Conservation (phyloP, 2,888 invertebrate genomes). For the Chironomus riparius region DNA sequence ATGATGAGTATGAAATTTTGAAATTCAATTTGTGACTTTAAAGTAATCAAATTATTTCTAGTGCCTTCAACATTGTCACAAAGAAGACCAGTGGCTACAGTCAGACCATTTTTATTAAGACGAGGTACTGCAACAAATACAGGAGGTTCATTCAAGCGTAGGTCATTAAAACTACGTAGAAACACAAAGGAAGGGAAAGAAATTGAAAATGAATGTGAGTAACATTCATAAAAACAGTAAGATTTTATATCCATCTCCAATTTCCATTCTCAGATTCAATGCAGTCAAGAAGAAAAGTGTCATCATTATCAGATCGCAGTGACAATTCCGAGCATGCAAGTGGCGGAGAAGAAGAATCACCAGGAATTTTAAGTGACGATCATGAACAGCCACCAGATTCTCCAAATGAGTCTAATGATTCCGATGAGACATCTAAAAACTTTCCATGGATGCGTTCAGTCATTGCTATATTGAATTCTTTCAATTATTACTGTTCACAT, state of each 20-base stretch:
- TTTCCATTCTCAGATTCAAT: slow-evolving; percentile 69
- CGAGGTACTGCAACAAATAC: slow-evolving; percentile 62
- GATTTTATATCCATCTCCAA: neutral
- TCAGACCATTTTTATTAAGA: slow-evolving; percentile 60
- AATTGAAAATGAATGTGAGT: slow-evolving; percentile 68
- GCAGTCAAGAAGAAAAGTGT: slow-evolving; percentile 82
- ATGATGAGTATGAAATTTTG: slow-evolving; percentile 32
- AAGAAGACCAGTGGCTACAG: slow-evolving; percentile 47
- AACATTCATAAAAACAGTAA: neutral
- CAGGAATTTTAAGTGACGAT: slow-evolving; percentile 69
- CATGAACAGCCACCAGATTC: slow-evolving; percentile 73
- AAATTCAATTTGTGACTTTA: neutral
- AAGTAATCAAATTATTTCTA: neutral
- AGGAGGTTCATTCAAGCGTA: slow-evolving; percentile 72
- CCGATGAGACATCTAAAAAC: slow-evolving; percentile 80
- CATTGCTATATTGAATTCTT: slow-evolving; percentile 73
- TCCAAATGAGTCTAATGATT: slow-evolving; percentile 79
- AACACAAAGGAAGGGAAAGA: slow-evolving; percentile 71
- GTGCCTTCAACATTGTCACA: slow-evolving; percentile 32
- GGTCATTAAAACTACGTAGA: slow-evolving; percentile 73
- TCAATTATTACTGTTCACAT: slow-evolving; percentile 91
- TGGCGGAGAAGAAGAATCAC: slow-evolving; percentile 56
- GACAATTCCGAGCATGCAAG: slow-evolving; percentile 75
- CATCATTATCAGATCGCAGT: slow-evolving; percentile 81
- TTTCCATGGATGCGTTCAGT: slow-evolving; percentile 91